A percentile compares a stretch with the other conserved stretches of the same genome.
These are phyloP conservation scores for Ara ararauna DNA, from an alignment of 2,797 vertebrate genomes.

Conservation along the genomic window DNA sequence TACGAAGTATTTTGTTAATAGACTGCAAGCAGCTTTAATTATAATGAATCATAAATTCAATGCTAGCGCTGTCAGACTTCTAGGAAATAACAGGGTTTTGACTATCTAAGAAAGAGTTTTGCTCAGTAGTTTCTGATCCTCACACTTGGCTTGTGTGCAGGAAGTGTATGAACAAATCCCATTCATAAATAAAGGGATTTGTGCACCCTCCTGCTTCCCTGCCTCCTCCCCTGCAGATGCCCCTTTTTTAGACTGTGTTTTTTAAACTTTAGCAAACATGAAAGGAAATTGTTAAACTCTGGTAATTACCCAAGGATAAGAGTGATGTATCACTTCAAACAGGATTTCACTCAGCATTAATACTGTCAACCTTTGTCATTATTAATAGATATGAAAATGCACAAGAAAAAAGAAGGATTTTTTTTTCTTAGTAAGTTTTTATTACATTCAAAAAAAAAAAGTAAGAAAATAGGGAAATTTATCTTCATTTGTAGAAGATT, in stretches of 20 bases:
- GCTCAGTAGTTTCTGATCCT: background rate
- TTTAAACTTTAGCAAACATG: background rate
- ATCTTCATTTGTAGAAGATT: background rate
- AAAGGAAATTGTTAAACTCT: background rate
- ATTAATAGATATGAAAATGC: background rate
- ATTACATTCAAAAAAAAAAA: background rate
- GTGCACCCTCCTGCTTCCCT: background rate
- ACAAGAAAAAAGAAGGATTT: background rate
- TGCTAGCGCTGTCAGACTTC: background rate
- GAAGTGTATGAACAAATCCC: constrained; percentile 33
- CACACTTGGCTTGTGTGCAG: background rate
- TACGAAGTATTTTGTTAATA: constrained; percentile 11
- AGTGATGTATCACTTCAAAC: background rate
- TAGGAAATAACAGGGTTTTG: background rate
- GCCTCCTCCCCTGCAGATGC: background rate
- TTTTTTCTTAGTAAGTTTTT: background rate
- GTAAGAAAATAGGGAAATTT: background rate
- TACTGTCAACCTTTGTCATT: background rate
- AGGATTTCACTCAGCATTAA: background rate
- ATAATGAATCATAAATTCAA: background rate
- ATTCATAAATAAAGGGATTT: constrained; percentile 42
- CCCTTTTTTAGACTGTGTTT: background rate
- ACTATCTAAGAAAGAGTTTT: background rate
- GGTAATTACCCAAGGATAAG: background rate
- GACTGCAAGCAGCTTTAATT: constrained; percentile 17